Conservation (phyloP, 2,797 vertebrate species). For the Chaunax sp. region DNA sequence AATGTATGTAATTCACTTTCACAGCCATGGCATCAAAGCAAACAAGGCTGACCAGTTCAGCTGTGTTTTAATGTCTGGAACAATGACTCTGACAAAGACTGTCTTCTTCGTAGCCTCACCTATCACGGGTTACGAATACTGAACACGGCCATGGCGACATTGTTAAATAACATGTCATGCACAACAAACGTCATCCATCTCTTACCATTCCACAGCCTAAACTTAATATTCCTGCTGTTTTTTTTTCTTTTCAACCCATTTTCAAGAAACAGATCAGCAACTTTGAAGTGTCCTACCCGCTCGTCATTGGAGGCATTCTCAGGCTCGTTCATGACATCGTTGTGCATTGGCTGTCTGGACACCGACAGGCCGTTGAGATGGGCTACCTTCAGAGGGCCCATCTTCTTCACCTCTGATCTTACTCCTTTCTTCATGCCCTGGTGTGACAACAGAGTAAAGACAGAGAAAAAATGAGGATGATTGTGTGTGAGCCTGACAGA, state of each 20-base stretch:
- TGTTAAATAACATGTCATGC: background rate
- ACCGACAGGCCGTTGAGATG: conserved; percentile 92
- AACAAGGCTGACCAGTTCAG: conserved; percentile 24
- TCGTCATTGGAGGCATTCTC: conserved; percentile 92
- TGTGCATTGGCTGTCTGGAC: conserved; percentile 87
- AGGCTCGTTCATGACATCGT: conserved; percentile 88
- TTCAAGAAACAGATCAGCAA: background rate
- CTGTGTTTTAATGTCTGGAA: background rate
- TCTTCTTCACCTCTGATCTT: conserved; percentile 91
- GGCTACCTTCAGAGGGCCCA: conserved; percentile 92
- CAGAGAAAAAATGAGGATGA: background rate
- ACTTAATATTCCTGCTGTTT: background rate
- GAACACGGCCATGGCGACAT: background rate
- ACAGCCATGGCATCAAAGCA: background rate
- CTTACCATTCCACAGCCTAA: background rate
- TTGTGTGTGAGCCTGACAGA: background rate
- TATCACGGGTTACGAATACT: background rate
- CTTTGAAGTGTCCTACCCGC: conserved; percentile 81
- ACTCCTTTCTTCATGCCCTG: conserved; percentile 94
- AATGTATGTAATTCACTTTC: background rate
- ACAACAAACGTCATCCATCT: background rate
- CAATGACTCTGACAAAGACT: background rate
- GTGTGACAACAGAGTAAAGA: conserved; percentile 20
- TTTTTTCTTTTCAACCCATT: background rate
- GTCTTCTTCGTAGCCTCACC: background rate